Conservation (phyloP, 1,140 invertebrate genomes). For the Augochlora pura region DNA sequence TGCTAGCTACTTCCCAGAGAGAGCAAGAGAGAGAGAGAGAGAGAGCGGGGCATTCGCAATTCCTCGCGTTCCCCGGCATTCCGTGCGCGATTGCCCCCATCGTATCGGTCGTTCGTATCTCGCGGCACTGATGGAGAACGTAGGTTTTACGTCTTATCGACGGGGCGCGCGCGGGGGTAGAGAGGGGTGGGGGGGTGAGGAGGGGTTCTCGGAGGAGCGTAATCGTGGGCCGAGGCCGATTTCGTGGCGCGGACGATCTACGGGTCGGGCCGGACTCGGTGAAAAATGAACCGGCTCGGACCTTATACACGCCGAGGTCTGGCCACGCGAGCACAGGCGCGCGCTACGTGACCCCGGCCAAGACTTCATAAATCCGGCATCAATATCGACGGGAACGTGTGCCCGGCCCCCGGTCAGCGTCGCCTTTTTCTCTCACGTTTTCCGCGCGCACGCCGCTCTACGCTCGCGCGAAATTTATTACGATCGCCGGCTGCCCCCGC, state of each 20-base stretch:
- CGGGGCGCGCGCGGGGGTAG: too few species aligned
- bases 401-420: background rate
- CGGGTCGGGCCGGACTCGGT: constrained; percentile 36
- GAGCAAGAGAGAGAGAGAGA: too few species aligned
- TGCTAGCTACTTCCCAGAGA: constrained; percentile 34
- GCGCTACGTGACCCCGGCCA: constrained; percentile 60
- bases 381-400: constrained; percentile 60
- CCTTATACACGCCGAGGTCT: constrained; percentile 16
- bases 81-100: background rate
- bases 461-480: constrained; percentile 30
- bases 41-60: constrained; percentile 52
- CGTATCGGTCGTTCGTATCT: constrained; percentile 45
- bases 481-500: constrained; percentile 4
- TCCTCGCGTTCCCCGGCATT: constrained; percentile 20
- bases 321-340: constrained; percentile 37
- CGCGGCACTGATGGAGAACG: constrained; percentile 55
- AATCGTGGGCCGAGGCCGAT: constrained; percentile 46
- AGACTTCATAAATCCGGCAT: constrained; percentile 68
- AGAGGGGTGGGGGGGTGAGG: background rate
- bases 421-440: constrained; percentile 33
- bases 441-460: constrained; percentile 21
- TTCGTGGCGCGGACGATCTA: constrained; percentile 50
- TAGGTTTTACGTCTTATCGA: constrained; percentile 57
- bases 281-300: constrained; percentile 59
- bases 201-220: constrained; percentile 13